phyloP scores from a whole-genome alignment of 2,113 vertebrate species.

The Sturnira hondurensis region DNA sequence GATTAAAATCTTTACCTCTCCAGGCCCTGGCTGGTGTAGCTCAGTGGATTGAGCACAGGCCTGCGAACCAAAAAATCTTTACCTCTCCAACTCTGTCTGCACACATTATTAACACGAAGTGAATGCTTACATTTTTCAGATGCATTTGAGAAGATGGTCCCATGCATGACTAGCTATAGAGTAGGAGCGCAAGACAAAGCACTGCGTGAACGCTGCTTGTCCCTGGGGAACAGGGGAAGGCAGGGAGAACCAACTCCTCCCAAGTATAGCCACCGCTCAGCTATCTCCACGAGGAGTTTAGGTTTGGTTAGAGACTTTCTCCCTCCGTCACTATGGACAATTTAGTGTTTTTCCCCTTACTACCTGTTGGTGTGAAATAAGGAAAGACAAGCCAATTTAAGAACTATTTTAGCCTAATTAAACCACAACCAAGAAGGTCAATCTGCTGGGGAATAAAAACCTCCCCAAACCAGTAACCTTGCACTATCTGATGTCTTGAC shows the following conservation, averaged over 20 bases:
- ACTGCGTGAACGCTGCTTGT: background rate
- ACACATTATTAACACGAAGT: background rate
- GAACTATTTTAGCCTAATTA: slow-evolving; percentile 28
- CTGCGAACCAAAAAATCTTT: no score
- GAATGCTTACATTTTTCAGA: background rate
- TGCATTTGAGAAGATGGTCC: background rate
- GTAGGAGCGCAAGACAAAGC: background rate
- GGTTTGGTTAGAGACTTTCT: background rate
- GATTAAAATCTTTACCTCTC: background rate
- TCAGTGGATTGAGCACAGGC: no score
- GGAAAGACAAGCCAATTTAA: background rate
- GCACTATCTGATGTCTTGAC: background rate
- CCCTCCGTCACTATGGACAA: background rate
- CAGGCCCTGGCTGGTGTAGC: no score
- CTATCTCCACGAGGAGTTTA: background rate
- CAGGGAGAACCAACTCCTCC: background rate
- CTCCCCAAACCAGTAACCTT: background rate
- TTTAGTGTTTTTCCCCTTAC: background rate
- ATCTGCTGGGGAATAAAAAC: background rate
- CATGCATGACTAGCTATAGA: background rate
- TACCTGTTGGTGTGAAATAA: background rate
- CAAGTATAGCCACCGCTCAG: background rate
- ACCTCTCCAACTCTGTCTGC: background rate
- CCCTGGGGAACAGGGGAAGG: background rate
- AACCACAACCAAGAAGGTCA: background rate